Evolutionary conservation across 2,113 vertebrate genomes (phyloP).

Genomic region (Gnathochromis pfefferi): DNA sequence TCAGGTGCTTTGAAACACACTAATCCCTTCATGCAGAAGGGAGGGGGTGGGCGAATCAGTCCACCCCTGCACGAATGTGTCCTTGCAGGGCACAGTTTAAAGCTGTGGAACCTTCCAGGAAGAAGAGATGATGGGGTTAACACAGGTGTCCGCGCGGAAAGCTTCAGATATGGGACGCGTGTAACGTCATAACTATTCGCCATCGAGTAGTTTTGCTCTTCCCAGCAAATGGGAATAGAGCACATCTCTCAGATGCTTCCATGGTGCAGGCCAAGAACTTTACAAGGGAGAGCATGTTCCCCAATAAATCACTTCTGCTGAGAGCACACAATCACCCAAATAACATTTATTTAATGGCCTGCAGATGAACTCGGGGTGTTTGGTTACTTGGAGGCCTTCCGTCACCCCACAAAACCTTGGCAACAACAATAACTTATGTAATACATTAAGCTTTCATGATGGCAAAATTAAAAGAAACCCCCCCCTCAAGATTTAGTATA

Average conservation of each 20-base stretch:
- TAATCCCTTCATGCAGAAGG: not conserved
- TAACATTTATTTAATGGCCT: slow-evolving; percentile 43
- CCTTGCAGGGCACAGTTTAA: not conserved
- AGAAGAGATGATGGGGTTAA: not conserved
- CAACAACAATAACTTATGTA: not conserved
- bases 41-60: not conserved
- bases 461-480: not conserved
- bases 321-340: slow-evolving; percentile 29
- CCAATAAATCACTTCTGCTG: slow-evolving; percentile 43
- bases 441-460: not conserved
- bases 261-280: slow-evolving; percentile 7
- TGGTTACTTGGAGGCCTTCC: not conserved
- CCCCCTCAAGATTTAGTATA: not conserved
- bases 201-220: not conserved
- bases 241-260: not conserved
- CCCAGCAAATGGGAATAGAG: not conserved
- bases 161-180: not conserved
- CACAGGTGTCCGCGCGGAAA: not conserved
- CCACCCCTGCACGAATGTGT: not conserved
- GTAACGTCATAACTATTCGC: not conserved
- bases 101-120: slow-evolving; percentile 5
- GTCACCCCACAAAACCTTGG: not conserved
- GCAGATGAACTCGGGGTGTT: slow-evolving; percentile 13
- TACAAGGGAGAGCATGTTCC: slow-evolving; percentile 28
- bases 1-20: not conserved